Evolutionary conservation across 2,113 vertebrate genomes (phyloP).

Genomic region (Rissa tridactyla): DNA sequence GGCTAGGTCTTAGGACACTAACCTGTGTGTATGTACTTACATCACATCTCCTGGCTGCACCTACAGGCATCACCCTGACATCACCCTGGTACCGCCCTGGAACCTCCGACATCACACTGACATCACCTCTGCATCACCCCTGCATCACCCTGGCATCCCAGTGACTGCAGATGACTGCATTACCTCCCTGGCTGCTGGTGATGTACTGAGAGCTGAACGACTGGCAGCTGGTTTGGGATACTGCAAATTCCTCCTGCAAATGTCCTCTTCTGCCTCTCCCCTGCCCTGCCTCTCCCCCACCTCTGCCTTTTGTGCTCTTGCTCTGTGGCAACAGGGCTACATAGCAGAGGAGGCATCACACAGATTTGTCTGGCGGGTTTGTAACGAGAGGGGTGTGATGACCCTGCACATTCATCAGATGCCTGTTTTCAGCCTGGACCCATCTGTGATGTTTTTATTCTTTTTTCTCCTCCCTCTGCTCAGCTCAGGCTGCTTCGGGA

Average conservation of each 20-base stretch:
- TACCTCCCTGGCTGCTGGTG: not conserved
- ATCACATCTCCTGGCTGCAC: not conserved
- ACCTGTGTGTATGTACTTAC: not conserved
- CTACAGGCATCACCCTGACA: not conserved
- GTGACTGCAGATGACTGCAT: not conserved
- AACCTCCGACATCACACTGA: not conserved
- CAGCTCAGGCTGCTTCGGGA: conserved; percentile 29
- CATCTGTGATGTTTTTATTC: conserved; percentile 27
- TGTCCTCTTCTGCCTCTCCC: not conserved
- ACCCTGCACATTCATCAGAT: conserved; percentile 28
- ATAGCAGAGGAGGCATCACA: not conserved
- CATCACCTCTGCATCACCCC: not conserved
- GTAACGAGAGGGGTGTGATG: conserved; percentile 6
- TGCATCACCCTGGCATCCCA: not conserved
- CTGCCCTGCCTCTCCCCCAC: not conserved
- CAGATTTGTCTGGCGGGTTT: not conserved
- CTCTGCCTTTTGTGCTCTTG: not conserved
- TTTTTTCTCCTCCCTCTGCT: conserved; percentile 26
- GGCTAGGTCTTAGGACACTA: not conserved
- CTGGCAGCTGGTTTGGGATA: not conserved
- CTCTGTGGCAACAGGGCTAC: not conserved
- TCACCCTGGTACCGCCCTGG: too few relatives aligned
- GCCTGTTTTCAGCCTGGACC: conserved; percentile 39
- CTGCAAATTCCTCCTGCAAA: not conserved
- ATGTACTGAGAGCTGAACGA: not conserved